Percentiles rank a stretch among this genome's conserved stretches.
phyloP scores from a whole-genome alignment of 1,140 invertebrate genomes.

The Diachasma alloeum region DNA sequence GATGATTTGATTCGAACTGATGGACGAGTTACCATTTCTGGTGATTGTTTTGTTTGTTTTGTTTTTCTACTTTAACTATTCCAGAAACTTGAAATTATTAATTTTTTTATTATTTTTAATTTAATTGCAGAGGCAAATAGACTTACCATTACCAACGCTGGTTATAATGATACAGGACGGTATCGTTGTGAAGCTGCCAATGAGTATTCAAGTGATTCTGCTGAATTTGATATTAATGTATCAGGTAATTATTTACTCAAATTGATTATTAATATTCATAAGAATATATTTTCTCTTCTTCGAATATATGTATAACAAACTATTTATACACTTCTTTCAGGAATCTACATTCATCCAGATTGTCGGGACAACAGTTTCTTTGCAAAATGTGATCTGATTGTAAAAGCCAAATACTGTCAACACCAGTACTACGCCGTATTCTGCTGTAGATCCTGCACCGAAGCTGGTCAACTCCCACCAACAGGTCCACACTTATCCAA shows the following conservation, averaged over 20 bases:
- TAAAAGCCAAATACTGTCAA: slow-evolving; percentile 80
- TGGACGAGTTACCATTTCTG: slow-evolving; percentile 69
- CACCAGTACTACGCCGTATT: slow-evolving; percentile 91
- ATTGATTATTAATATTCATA: no score
- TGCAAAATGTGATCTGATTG: slow-evolving; percentile 88
- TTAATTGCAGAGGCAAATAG: slow-evolving; percentile 70
- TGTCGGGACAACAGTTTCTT: slow-evolving; percentile 90
- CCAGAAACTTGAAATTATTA: neutral
- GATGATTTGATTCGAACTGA: slow-evolving; percentile 62
- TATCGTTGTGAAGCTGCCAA: slow-evolving; percentile 85
- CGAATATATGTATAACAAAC: neutral
- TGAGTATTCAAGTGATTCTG: slow-evolving; percentile 70
- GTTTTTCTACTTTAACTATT: no score
- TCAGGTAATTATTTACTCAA: slow-evolving; percentile 68
- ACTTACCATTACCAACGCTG: slow-evolving; percentile 72
- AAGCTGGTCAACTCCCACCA: slow-evolving; percentile 77
- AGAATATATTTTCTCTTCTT: no score
- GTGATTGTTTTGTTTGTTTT: slow-evolving; percentile 64
- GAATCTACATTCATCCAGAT: slow-evolving; percentile 76
- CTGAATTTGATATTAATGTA: slow-evolving; percentile 72
- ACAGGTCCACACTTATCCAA: slow-evolving; percentile 56
- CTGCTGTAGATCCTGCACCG: slow-evolving; percentile 90
- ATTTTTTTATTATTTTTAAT: no score
- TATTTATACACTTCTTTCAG: slow-evolving; percentile 59
- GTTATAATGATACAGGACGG: slow-evolving; percentile 74